Percentiles rank a stretch among this genome's conserved stretches.
These are phyloP conservation scores for Cynocephalus volans DNA, from an alignment of 2,113 vertebrate species.

Conservation along the genomic window DNA sequence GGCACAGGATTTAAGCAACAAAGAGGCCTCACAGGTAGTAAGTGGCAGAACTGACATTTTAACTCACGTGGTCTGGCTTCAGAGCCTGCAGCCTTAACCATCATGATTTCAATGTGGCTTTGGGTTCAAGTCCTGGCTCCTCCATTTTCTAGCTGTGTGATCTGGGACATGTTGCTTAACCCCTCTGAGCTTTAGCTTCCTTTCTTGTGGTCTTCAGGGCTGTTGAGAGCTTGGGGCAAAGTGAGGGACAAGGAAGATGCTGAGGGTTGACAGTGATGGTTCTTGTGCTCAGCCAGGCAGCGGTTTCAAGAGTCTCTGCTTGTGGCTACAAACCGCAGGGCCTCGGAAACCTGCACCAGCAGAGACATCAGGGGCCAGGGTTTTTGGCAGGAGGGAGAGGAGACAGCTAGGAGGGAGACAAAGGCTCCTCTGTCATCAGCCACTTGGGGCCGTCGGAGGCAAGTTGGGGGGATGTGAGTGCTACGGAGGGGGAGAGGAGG, in stretches of 20 bases:
- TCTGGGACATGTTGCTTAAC: not conserved
- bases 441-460: not conserved
- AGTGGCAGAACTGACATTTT: not conserved
- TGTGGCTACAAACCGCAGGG: not conserved
- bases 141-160: not conserved
- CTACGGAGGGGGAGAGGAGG: not conserved
- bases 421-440: constrained; percentile 62
- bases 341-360: not conserved
- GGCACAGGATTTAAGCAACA: not conserved
- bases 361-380: not conserved
- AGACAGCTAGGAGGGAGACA: constrained; percentile 20
- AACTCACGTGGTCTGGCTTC: not conserved
- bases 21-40: not conserved
- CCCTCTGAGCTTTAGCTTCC: not conserved
- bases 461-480: not conserved
- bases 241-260: not conserved
- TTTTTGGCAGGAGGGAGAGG: not conserved
- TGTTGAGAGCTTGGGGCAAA: not conserved
- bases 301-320: not conserved
- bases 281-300: fast-evolving
- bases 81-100: too few species aligned
- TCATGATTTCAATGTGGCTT: fast-evolving
- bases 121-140: not conserved
- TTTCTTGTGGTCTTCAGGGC: not conserved
- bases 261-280: not conserved